Percentiles rank a stretch among this genome's conserved stretches.
These are phyloP conservation scores for Morpho helenor DNA, from an alignment of 2,888 invertebrate genomes.

Conservation along the genomic window DNA sequence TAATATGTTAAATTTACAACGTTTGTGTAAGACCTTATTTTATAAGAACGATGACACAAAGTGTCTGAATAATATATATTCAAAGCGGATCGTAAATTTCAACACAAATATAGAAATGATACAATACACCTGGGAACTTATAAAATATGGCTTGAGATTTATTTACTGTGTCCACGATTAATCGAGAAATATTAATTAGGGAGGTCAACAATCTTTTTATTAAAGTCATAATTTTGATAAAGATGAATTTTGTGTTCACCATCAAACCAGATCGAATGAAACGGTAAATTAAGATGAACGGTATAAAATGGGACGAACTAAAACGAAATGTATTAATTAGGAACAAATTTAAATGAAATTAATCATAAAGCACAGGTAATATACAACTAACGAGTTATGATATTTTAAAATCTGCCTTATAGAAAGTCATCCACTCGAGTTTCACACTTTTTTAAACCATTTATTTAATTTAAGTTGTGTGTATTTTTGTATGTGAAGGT, in stretches of 20 bases:
- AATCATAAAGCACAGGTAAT: too few species aligned
- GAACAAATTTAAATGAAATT: too few species aligned
- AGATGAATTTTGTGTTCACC: constrained; percentile 14
- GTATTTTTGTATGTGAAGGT: too few species aligned
- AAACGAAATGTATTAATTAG: too few species aligned
- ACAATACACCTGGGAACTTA: constrained; percentile 55
- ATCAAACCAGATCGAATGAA: constrained; percentile 24
- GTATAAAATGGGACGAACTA: too few species aligned
- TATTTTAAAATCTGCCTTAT: too few species aligned
- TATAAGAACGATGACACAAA: constrained; percentile 31
- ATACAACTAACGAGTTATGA: too few species aligned
- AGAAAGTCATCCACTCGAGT: too few species aligned
- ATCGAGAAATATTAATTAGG: constrained; percentile 62
- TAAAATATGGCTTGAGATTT: constrained; percentile 56
- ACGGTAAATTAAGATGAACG: constrained; percentile 1
- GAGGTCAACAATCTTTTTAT: constrained; percentile 61
- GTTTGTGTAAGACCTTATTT: too few species aligned
- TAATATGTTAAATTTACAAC: too few species aligned
- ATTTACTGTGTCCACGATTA: constrained; percentile 51
- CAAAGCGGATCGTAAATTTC: constrained; percentile 55
- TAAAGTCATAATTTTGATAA: constrained; percentile 32
- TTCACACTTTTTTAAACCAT: too few species aligned
- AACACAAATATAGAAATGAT: constrained; percentile 52
- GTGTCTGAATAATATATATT: constrained; percentile 51
- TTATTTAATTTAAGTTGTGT: too few species aligned